These are phyloP conservation scores for Lasiurus borealis DNA, from an alignment of 2,113 vertebrate genomes.

Conservation along the genomic window DNA sequence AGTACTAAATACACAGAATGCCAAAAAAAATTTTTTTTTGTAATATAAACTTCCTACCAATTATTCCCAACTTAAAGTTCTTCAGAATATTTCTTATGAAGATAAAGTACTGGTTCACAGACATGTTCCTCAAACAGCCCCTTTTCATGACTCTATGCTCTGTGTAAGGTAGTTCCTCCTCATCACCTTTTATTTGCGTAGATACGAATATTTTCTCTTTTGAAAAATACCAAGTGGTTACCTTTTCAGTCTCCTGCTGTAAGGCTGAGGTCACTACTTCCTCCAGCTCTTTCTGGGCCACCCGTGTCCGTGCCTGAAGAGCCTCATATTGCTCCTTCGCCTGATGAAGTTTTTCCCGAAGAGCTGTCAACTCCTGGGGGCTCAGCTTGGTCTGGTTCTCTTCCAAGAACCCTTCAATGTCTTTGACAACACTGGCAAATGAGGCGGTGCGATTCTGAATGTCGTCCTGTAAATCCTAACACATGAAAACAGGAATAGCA, in stretches of 20 bases:
- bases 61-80: constrained; percentile 4
- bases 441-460: constrained; percentile 89
- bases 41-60: constrained; percentile 34
- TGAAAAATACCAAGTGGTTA: constrained; percentile 75
- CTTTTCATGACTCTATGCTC: not conserved
- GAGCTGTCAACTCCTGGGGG: constrained; percentile 87
- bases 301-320: constrained; percentile 88
- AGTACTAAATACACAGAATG: not conserved
- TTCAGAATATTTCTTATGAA: constrained; percentile 33
- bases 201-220: constrained; percentile 2
- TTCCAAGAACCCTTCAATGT: constrained; percentile 93
- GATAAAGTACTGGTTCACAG: not conserved
- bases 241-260: constrained; percentile 96
- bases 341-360: constrained; percentile 87
- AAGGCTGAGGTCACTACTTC: constrained; percentile 90
- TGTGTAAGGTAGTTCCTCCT: not conserved
- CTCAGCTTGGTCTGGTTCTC: constrained; percentile 91
- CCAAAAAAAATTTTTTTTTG: not conserved
- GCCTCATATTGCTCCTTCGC: constrained; percentile 92
- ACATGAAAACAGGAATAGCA: constrained; percentile 4
- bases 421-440: constrained; percentile 90
- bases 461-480: constrained; percentile 91
- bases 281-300: constrained; percentile 91
- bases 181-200: not conserved
- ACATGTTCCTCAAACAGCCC: not conserved